These are phyloP conservation scores for Apodemus speciosus DNA, from an alignment of 2,113 vertebrate species.

Conservation along the genomic window DNA sequence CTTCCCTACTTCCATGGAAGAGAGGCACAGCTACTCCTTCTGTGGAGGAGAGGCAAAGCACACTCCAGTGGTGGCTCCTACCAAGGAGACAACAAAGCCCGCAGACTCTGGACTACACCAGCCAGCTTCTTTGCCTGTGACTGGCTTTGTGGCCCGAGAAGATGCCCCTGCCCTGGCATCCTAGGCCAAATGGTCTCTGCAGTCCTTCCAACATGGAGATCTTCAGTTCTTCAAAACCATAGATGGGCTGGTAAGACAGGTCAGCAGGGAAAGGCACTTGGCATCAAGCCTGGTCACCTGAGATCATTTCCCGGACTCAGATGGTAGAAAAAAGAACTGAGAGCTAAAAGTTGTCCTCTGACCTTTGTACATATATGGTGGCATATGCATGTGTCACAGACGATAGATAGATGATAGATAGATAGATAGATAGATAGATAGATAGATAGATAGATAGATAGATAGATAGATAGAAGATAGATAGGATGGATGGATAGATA, in stretches of 20 bases:
- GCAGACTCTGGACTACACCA: not conserved
- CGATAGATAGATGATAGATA: too few relatives aligned
- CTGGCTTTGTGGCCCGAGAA: not conserved
- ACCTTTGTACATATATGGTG: too few relatives aligned
- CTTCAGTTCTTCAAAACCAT: not conserved
- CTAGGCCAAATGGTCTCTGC: not conserved
- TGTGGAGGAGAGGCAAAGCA: not conserved
- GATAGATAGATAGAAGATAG: not conserved
- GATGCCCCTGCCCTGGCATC: too few relatives aligned
- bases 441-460: not conserved
- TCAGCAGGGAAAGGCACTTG: too few relatives aligned
- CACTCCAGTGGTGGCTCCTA: not conserved
- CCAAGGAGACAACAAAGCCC: not conserved
- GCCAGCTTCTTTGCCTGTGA: too few relatives aligned
- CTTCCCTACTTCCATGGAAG: not conserved
- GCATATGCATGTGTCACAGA: not conserved
- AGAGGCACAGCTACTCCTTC: not conserved
- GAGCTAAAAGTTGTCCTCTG: not conserved
- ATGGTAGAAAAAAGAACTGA: not conserved
- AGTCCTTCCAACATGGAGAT: not conserved
- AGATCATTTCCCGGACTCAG: not conserved
- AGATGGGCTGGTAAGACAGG: not conserved
- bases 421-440: too few relatives aligned
- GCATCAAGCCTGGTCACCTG: not conserved
- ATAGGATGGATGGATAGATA: not conserved